phyloP scores from a whole-genome alignment of 2,797 vertebrate species.

The Bothrops alternatus region DNA sequence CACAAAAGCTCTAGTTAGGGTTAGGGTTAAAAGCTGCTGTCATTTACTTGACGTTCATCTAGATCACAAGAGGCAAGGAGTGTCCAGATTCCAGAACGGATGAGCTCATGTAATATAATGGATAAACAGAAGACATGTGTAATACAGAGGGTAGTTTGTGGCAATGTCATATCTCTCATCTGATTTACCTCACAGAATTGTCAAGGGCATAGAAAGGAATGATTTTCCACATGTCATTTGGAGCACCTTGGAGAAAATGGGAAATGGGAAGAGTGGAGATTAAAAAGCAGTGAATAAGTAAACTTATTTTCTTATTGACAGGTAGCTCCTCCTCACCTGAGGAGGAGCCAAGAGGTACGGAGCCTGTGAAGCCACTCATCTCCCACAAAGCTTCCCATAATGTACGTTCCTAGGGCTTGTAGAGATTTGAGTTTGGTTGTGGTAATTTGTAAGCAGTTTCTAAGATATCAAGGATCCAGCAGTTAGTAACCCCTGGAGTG shows the following conservation, averaged over 20 bases:
- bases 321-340: constrained; percentile 38
- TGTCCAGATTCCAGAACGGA: neutral
- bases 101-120: neutral
- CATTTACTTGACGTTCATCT: neutral
- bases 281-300: neutral
- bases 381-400: constrained; percentile 37
- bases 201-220: neutral
- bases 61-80: neutral
- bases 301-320: neutral
- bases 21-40: neutral
- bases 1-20: neutral
- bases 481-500: neutral
- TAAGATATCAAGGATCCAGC: neutral
- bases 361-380: neutral
- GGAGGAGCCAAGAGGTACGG: constrained; percentile 37
- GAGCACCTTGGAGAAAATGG: neutral
- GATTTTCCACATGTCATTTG: too few species aligned
- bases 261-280: neutral
- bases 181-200: neutral
- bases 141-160: neutral
- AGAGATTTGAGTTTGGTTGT: neutral
- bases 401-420: constrained; percentile 42
- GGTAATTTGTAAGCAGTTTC: neutral
- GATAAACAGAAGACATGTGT: neutral
- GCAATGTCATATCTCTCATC: neutral